Conservation (phyloP, 2,113 vertebrate species). For the Cyprinodon tularosa region DNA sequence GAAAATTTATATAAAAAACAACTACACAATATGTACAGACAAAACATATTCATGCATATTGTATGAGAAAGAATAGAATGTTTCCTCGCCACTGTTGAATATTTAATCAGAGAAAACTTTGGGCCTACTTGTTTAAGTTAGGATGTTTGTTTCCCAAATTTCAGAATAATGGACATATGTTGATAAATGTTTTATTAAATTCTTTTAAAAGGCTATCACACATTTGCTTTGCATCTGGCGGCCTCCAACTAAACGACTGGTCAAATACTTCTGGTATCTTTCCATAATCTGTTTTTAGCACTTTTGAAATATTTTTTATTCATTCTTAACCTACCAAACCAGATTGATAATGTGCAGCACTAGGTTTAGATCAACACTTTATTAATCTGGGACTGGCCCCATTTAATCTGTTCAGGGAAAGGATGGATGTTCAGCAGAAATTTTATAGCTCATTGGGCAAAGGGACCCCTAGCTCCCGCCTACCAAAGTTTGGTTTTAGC, state of each 20-base stretch:
- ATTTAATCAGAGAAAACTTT: not conserved
- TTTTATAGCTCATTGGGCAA: too few species aligned
- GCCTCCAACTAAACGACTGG: not conserved
- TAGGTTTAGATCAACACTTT: too few species aligned
- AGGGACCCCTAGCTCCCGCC: too few species aligned
- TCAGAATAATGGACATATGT: not conserved
- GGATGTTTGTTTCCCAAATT: not conserved
- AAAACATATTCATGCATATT: not conserved
- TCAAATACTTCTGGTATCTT: not conserved
- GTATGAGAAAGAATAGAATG: not conserved
- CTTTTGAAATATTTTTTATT: not conserved
- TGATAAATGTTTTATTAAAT: not conserved
- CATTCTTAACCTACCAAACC: not conserved
- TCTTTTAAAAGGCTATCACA: not conserved
- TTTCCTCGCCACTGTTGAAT: not conserved
- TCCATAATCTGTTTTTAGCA: not conserved
- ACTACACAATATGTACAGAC: not conserved
- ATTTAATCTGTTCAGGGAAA: too few species aligned
- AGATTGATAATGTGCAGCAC: too few species aligned
- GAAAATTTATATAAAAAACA: not conserved
- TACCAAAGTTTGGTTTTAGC: too few species aligned
- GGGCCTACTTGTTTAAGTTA: not conserved
- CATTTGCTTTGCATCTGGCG: not conserved
- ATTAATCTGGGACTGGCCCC: too few species aligned
- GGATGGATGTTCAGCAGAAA: too few species aligned